Evolutionary conservation across 2,888 invertebrate genomes (phyloP), one percentile per base, ranked within the genome.

Genomic region (Tetranychus piercei): DNA sequence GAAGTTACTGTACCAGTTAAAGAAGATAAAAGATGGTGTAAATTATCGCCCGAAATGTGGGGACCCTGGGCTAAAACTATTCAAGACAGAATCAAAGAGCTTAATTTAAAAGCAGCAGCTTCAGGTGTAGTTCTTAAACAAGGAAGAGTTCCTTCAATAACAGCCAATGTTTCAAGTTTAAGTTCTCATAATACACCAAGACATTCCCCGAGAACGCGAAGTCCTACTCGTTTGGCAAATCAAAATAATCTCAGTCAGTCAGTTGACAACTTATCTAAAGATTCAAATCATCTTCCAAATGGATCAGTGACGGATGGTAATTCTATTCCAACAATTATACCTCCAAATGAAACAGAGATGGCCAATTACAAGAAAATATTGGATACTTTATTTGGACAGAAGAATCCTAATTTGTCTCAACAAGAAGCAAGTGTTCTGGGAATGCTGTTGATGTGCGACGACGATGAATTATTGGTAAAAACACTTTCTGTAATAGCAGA

Each of bases 401-500:
- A 43, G 65, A 65, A 44, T 22, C 73, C 73, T 20, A 73, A 73
- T 66, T 43, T 73, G 11, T 73, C 73, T 7, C 73, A 73, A 66
- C 73, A 73, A 23, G 84, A 85, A 80, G 84, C 84, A 0, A 83
- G 83, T 80, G 82, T 82, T 77, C 79, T 85, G 73, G 83, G 84
- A 44, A 82, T 82, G 34, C 80, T 86, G 34, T 80, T 86, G 55
- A 82, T 83, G 74, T 83, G 83, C n/a, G 81, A 82, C 71, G 84
- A 85, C 79, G 82, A 82, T 73, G 82, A 82, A 11, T 80, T 85
- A 4, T 80, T 85, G 66, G 82, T 84, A 78, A 82, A 84, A 77
- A 83, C 84, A 15, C 80, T 86, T 55, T 82, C 82, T n/a, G 84
- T 84, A 64, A 83, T 86, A 74, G 83, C 83, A 74, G 84, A 85